phyloP scores from a whole-genome alignment of 2,797 vertebrate species.

The Ciconia nigra region DNA sequence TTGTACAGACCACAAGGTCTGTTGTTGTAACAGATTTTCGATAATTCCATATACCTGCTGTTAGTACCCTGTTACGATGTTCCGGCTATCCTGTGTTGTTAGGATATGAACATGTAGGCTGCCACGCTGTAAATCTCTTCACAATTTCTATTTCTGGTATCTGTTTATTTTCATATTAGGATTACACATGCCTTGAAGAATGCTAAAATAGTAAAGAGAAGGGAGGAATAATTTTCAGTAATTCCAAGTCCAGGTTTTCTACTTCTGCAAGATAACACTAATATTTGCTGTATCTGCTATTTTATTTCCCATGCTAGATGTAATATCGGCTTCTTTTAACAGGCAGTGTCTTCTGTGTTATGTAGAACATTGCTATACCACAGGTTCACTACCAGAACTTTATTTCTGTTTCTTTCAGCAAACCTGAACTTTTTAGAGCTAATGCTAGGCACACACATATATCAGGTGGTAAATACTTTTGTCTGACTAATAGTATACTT shows the following conservation, averaged over 20 bases:
- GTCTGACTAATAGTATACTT: background rate
- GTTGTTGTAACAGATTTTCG: background rate
- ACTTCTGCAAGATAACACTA: background rate
- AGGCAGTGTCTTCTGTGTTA: background rate
- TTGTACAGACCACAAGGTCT: background rate
- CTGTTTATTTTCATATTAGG: background rate
- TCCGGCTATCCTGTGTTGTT: background rate
- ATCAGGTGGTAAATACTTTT: background rate
- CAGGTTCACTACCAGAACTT: background rate
- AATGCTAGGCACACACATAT: background rate
- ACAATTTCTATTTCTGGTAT: background rate
- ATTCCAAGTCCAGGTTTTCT: background rate
- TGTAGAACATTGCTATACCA: fast-evolving
- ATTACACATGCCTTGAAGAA: background rate
- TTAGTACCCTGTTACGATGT: background rate
- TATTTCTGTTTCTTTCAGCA: background rate
- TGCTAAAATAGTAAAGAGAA: background rate
- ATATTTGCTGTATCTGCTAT: background rate
- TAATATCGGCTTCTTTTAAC: background rate
- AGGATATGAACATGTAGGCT: background rate
- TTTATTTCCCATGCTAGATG: background rate
- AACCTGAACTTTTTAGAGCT: background rate
- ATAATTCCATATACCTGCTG: background rate
- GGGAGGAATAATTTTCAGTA: background rate
- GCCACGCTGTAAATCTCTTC: background rate